Base-by-base conservation (phyloP, 53 echinoderm and acorn worm genomes). In the Mesocentrotus franciscanus region DNA sequence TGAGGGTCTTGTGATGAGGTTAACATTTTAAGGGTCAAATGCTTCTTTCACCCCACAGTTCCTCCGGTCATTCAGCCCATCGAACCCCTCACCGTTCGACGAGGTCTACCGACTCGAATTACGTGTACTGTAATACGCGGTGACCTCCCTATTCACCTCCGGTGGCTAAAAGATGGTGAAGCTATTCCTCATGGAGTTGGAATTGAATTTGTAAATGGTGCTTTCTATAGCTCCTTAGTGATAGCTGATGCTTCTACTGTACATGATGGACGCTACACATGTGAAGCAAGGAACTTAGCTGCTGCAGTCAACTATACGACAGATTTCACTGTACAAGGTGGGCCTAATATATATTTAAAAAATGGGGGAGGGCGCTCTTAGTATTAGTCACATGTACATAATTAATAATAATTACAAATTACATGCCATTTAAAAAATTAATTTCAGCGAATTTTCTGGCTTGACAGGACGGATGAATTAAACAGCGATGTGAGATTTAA, bases 231-330 rank as follows among this genome's bases (percentile, higher is more conserved):
- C 29, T 96, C 97, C 8, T 78, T 99, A 56, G 87, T 95, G 32
- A 97, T 98, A 56, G 85, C 93, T 22, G 97, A 98, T 78, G 97
- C 95, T 18, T 97, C 97, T 22, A 95, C 97, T 0, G 96, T 96
- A 10, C 97, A 98, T 91, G 97, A 98, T 55, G 99, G 99, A 16
- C 97, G 93, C 62, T 99, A 99, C 94, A 99, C 99, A 10, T 99
- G 99, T 60, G 97, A 96, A 76, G 99, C 97, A 30, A 96, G 94
- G 56, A 99, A 99, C 91, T 93, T 92, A 57, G 99, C 97, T 1
- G 99, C 98, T 26, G 95, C 97, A 5, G 98, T 96, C 36, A 99
- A 95, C 57, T 97, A 90, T 70, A 98, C 97, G 4, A 96, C 97
- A 8, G 90, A 95, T 32, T 71, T 99, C 3, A 95, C 97, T 35